Evolutionary conservation across 2,888 invertebrate genomes (phyloP), one percentile per base, ranked within the genome.

Genomic region (Pristionchus exspectatus): DNA sequence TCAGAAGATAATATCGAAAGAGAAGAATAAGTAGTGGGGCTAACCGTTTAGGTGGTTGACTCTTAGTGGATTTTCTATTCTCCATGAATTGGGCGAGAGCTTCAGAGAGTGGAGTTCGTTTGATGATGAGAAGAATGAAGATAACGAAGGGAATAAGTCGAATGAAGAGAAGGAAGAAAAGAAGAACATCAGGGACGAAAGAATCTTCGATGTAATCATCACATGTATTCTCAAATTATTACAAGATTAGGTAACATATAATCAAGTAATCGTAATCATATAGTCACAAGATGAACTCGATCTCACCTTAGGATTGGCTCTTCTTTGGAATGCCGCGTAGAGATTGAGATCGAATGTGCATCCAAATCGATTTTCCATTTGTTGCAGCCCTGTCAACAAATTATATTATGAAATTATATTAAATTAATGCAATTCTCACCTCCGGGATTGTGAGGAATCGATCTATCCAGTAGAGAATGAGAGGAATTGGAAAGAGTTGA

Each of bases 391-490:
- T 74, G 74, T 74, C 33, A 18, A 74, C 24, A 66, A n/a, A n/a
- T 66, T 27, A 7, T n/a, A 27, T 66, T 4, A 66, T 66, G 66
- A 18, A n/a, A 3, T 12, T 66, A 66, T 4, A 7, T 87, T 2
- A n/a, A 44, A 44, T 44, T 9, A 44, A 5, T 44, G 44, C 4
- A 50, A 50, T 50, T 10, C 30, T 24, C 30, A 33, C 92, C 94
- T 24, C 94, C 94, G 4, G 94, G 93, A 69, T 94, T 94, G 91
- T 94, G 93, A 4, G 94, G 94, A 86, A 94, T 94, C 27, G 94
- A 94, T 81, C 94, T 94, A 90, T 94, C 94, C 72, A 94, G 92
- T 33, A 94, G 91, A 10, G 90, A 85, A 30, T 84, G 69, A 30
- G 89, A 81, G 3, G 81, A 77, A 69, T 27, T 77, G 85, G 87